Base-by-base conservation (phyloP, 2,113 vertebrate species). In the Pelecanus crispus region DNA sequence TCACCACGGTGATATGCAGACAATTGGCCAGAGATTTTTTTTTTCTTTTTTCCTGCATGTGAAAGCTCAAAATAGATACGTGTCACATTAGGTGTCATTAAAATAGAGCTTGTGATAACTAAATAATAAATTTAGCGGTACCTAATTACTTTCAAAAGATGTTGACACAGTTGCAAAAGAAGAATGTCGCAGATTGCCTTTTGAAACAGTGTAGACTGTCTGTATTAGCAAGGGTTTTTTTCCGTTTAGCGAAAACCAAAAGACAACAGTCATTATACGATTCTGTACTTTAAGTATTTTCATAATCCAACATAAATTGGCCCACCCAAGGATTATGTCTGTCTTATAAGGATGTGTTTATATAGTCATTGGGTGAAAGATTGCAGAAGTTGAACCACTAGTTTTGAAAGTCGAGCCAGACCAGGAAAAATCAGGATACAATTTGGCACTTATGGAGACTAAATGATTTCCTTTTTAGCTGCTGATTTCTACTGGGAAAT, bases 401-500 rank as follows among this genome's bases (percentile, higher is more conserved):
- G 99, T 98, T 98, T 98, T 98, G 98, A 99, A 99, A 99, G 99
- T 98, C 98, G 99, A 98, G 98, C 98, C 98, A 98, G 98, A 98
- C 98, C 98, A 99, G 99, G 99, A 99, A 99, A 98, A 99, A 99
- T 99, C 99, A 99, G 99, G 99, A 99, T 99, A 99, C 99, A 99
- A 99, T 99, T 99, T 99, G 99, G 99, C 99, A 99, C 99, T 99
- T 99, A 99, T 98, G 98, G 98, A 99, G 99, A 99, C 99, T 99
- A 99, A 99, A 99, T 99, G 98, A 99, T 99, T 99, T 99, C 99
- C 99, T 99, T 98, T 98, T 99, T 99, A 99, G 98, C 99, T 99
- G 99, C 98, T 99, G 98, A 98, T 98, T 99, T 99, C 99, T 99
- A 99, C 99, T 99, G 99, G 99, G 99, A 99, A 99, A 99, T 99